These are phyloP conservation scores for Oryctes rhinoceros DNA, from an alignment of 1,140 invertebrate species.

Conservation along the genomic window DNA sequence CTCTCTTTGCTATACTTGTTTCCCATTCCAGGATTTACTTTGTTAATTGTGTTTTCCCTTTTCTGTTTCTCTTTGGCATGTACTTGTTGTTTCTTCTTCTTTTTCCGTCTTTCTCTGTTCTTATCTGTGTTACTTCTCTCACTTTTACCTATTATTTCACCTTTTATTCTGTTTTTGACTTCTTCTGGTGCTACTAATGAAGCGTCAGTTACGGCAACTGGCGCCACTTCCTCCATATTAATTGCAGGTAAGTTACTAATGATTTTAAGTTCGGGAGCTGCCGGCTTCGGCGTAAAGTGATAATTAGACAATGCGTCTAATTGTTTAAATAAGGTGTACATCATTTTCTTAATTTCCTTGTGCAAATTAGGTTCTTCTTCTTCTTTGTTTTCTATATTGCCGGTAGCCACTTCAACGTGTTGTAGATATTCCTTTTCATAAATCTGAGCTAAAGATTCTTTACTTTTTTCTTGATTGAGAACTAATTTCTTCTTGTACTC, in stretches of 20 bases:
- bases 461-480: conserved; percentile 95
- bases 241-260: conserved; percentile 92
- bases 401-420: conserved; percentile 74
- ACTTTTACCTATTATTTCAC: conserved; percentile 77
- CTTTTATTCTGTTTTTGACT: conserved; percentile 80
- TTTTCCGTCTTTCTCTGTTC: conserved; percentile 86
- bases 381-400: conserved; percentile 68
- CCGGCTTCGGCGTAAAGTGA: conserved; percentile 90
- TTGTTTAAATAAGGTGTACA: conserved; percentile 85
- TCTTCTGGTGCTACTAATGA: conserved; percentile 93
- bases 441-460: conserved; percentile 91
- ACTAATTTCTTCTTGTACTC: conserved; percentile 92
- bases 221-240: conserved; percentile 95
- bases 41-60: conserved; percentile 63
- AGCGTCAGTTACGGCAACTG: conserved; percentile 84
- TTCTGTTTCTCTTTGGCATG: conserved; percentile 65
- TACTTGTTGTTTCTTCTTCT: conserved; percentile 80
- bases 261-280: conserved; percentile 88
- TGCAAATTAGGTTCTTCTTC: conserved; percentile 75
- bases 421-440: conserved; percentile 95
- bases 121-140: conserved; percentile 89
- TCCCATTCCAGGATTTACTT: conserved; percentile 64
- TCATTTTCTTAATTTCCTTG: conserved; percentile 77
- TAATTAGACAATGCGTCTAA: conserved; percentile 94
- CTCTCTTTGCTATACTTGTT: conserved; percentile 70